A percentile compares a stretch with the other conserved stretches of the same genome.
Evolutionary conservation across 2,797 vertebrate genomes (phyloP).

Genomic region (Intellagama lesueurii): DNA sequence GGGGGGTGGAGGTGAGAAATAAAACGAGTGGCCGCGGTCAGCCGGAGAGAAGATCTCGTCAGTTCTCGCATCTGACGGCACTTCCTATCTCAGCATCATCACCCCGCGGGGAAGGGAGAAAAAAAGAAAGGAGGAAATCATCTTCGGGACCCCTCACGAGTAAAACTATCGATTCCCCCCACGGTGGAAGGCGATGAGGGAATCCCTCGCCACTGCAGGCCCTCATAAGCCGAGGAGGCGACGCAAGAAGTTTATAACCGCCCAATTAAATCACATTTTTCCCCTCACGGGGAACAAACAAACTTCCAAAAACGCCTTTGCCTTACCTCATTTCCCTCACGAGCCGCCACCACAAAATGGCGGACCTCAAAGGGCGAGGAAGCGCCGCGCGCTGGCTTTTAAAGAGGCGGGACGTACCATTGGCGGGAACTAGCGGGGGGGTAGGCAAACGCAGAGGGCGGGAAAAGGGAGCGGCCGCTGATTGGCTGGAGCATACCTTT

Average conservation of each 20-base stretch:
- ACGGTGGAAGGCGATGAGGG: no score
- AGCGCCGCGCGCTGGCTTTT: neutral
- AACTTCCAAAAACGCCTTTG: no score
- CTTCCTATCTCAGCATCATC: conserved; percentile 35
- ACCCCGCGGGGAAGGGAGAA: neutral
- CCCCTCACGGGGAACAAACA: no score
- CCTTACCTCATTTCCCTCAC: neutral
- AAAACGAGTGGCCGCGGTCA: neutral
- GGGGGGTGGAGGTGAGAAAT: no score
- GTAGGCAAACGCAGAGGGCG: neutral
- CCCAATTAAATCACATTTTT: no score
- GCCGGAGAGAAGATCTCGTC: conserved; percentile 11
- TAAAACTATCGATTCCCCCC: no score
- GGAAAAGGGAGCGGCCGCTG: neutral
- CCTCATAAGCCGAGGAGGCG: no score
- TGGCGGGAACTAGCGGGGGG: no score
- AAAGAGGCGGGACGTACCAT: neutral
- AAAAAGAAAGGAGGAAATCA: neutral
- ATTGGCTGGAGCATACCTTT: neutral
- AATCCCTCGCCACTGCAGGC: no score
- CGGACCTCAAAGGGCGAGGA: rapidly evolving
- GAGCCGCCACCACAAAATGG: rapidly evolving
- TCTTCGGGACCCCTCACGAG: no score
- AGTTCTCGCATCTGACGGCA: conserved; percentile 42
- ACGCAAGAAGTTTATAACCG: no score